A percentile compares a stretch with the other conserved stretches of the same genome.
These are phyloP conservation scores for Lordiphosa mommai DNA, from an alignment of 1,140 invertebrate genomes.

Conservation along the genomic window DNA sequence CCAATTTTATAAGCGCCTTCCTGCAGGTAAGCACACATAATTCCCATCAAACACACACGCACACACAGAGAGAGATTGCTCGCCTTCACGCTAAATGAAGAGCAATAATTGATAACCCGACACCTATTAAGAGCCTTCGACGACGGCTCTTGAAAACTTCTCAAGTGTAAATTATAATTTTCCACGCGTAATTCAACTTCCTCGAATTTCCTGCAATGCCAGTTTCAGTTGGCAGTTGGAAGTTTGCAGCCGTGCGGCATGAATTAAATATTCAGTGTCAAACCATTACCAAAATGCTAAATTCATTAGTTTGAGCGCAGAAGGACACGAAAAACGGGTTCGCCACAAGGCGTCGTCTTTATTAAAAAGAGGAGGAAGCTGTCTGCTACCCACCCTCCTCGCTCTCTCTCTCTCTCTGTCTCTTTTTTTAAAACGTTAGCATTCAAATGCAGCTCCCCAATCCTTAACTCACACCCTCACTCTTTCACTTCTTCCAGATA, in stretches of 20 bases:
- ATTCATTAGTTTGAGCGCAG: conserved; percentile 75
- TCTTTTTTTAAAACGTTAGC: conserved; percentile 65
- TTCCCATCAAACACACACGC: conserved; percentile 35
- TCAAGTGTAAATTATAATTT: conserved; percentile 80
- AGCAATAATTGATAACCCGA: conserved; percentile 77
- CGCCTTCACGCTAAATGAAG: conserved; percentile 68
- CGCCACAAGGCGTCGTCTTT: conserved; percentile 62
- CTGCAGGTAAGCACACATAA: conserved; percentile 84
- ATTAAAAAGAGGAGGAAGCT: conserved; percentile 44
- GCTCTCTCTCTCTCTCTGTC: conserved; percentile 13
- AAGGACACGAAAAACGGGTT: conserved; percentile 76
- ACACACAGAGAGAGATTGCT: not conserved
- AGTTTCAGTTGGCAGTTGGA: conserved; percentile 43
- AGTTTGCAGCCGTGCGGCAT: conserved; percentile 34
- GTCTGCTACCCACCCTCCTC: conserved; percentile 13
- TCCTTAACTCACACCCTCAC: not conserved
- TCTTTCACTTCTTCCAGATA: conserved; percentile 81
- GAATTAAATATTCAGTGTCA: conserved; percentile 80
- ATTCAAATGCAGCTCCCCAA: conserved; percentile 20
- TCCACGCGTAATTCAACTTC: conserved; percentile 78
- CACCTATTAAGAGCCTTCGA: conserved; percentile 75
- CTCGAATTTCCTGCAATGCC: conserved; percentile 77
- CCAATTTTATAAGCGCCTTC: conserved; percentile 97
- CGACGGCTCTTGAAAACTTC: conserved; percentile 70
- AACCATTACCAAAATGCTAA: conserved; percentile 78